Evolutionary conservation across 2,888 invertebrate species (phyloP), one percentile per base, ranked within the genome.

Genomic region (Spisula solida): DNA sequence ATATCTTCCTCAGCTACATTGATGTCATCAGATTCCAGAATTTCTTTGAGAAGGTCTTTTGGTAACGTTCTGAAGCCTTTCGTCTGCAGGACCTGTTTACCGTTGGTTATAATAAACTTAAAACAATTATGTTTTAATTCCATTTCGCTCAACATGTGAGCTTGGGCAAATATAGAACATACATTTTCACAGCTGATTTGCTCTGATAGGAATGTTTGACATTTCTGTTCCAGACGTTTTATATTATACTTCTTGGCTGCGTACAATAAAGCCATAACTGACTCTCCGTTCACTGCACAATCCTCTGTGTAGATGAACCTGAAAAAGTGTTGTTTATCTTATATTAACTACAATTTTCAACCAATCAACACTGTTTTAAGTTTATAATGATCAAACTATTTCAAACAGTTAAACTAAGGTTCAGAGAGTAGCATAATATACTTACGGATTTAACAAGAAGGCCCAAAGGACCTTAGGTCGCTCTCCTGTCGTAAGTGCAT

Each of bases 221-320:
- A 87, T n/a, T 47, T 75, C 8, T 78, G 48, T 55, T 31, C n/a
- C 4, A 87, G 82, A n/a, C 75, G 70, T n/a, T 10, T 75, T n/a
- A 79, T 41, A 41, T 55, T 51, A 55, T 87, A 87, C 47, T 87
- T 87, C 56, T 78, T 87, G 1, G 87, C 51, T 18, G 75, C 34
- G 25, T 87, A 87, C 48, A 87, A 47, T 10, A 87, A 10, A 0
- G 55, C 56, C 25, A 82, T 70, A 2, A 87, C 87, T n/a, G 34
- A 82, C 10, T 87, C 78, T 51, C 51, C 41, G 51, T n/a, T n/a
- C 10, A 87, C 47, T 25, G 0, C n/a, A n/a, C 81, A 81, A 29
- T 55, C 81, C 25, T 81, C 81, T 16, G 81, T 81, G 14, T 81
- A 81, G 4, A 81, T 51, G 29, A 81, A 81, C 51, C 81, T 81